phyloP scores from a whole-genome alignment of 2,797 vertebrate species.

The Spinibarbus caldwelli region DNA sequence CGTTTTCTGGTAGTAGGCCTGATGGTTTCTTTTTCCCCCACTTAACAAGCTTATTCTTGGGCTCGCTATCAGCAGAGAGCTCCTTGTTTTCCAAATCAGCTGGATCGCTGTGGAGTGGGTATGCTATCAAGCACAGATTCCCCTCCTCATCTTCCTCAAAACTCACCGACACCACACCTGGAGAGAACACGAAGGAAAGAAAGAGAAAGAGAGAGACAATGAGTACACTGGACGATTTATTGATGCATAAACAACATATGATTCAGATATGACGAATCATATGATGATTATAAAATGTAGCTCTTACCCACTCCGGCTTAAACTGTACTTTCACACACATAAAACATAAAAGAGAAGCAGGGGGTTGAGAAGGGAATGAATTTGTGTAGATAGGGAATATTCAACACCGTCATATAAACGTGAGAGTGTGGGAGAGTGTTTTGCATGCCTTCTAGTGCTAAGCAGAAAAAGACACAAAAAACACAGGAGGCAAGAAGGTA shows the following conservation, averaged over 20 bases:
- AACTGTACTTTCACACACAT: conserved; percentile 1
- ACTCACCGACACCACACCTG: conserved; percentile 96
- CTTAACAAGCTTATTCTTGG: conserved; percentile 91
- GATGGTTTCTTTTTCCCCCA: conserved; percentile 91
- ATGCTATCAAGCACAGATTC: conserved; percentile 95
- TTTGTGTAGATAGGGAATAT: conserved; percentile 3
- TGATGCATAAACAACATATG: conserved; percentile 24
- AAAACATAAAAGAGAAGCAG: conserved; percentile 7
- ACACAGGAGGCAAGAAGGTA: conserved; percentile 25
- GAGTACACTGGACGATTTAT: background rate
- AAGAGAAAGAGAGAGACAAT: background rate
- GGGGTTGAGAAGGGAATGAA: background rate
- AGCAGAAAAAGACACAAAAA: conserved; percentile 36
- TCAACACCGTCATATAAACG: background rate
- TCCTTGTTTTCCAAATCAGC: conserved; percentile 90
- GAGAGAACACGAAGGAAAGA: background rate
- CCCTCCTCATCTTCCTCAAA: conserved; percentile 98
- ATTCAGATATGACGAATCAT: conserved; percentile 35
- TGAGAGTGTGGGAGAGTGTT: conserved; percentile 2
- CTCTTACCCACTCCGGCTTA: conserved; percentile 29
- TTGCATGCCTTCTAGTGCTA: conserved; percentile 36
- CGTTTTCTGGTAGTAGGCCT: conserved; percentile 83
- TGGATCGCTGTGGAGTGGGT: conserved; percentile 92
- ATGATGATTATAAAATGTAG: conserved; percentile 18
- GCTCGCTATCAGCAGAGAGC: conserved; percentile 89